Evolutionary conservation across 2,888 invertebrate species (phyloP).

Genomic region (Oxystoma pomonae): DNA sequence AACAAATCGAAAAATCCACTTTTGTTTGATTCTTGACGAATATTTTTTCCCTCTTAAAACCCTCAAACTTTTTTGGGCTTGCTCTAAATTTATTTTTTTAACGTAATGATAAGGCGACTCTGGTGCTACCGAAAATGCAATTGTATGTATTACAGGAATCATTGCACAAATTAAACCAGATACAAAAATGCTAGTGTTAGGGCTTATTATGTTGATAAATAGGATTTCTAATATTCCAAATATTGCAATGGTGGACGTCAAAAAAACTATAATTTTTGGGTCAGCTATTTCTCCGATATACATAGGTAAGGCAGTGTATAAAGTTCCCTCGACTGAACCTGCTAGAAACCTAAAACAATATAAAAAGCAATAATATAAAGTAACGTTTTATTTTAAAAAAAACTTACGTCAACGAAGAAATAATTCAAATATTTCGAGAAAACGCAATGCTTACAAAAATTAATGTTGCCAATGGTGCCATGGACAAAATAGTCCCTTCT

Average conservation of each 20-base stretch:
- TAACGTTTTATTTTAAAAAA: not conserved
- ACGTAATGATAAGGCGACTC: slow-evolving; percentile 58
- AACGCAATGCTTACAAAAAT: slow-evolving; percentile 60
- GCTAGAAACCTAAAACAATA: slow-evolving; percentile 36
- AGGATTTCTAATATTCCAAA: slow-evolving; percentile 53
- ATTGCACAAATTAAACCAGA: slow-evolving; percentile 56
- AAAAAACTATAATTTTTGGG: slow-evolving; percentile 54
- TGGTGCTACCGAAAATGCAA: slow-evolving; percentile 60
- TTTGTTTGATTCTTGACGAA: slow-evolving; percentile 48
- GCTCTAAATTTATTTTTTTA: slow-evolving; percentile 44
- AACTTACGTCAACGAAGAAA: slow-evolving; percentile 46
- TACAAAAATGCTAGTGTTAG: slow-evolving; percentile 53
- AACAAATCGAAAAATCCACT: slow-evolving; percentile 52
- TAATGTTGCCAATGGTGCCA: slow-evolving; percentile 48
- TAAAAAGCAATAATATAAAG: too few species aligned
- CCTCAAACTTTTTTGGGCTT: slow-evolving; percentile 53
- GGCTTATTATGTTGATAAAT: slow-evolving; percentile 59
- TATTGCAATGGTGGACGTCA: slow-evolving; percentile 58
- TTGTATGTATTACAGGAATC: slow-evolving; percentile 55
- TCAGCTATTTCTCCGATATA: slow-evolving; percentile 59
- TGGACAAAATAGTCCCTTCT: slow-evolving; percentile 46
- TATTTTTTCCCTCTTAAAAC: slow-evolving; percentile 53
- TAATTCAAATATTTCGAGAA: slow-evolving; percentile 54
- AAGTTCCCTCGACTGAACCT: slow-evolving; percentile 52
- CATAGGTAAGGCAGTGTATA: slow-evolving; percentile 50